These are phyloP conservation scores for Plutomurus gul DNA, from an alignment of 1,140 invertebrate genomes.

Conservation along the genomic window DNA sequence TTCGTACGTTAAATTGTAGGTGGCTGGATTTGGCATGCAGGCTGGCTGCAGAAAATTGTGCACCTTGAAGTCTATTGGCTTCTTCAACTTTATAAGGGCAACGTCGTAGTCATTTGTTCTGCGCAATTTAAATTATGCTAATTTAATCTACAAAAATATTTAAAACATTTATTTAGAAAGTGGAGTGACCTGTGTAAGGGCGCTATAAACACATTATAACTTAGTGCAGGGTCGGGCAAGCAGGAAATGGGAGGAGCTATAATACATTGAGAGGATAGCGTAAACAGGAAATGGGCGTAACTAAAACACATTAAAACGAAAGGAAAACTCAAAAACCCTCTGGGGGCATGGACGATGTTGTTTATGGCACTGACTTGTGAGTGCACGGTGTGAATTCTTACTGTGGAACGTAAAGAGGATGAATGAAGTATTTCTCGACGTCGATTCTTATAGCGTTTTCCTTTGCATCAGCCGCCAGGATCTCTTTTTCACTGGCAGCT, in stretches of 20 bases:
- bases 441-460: constrained; percentile 32
- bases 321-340: too few relatives aligned
- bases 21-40: constrained; percentile 40
- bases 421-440: constrained; percentile 50
- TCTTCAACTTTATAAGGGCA: constrained; percentile 30
- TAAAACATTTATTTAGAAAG: too few relatives aligned
- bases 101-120: constrained; percentile 52
- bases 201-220: too few relatives aligned
- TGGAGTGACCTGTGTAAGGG: too few relatives aligned
- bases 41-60: constrained; percentile 26
- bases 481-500: not conserved
- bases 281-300: too few relatives aligned
- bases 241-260: too few relatives aligned
- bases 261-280: too few relatives aligned
- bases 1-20: constrained; percentile 31
- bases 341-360: too few relatives aligned
- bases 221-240: too few relatives aligned
- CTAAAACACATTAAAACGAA: too few relatives aligned
- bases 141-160: not conserved
- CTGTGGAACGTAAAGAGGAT: constrained; percentile 52
- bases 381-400: too few relatives aligned
- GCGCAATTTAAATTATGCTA: not conserved
- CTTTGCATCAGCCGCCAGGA: not conserved
- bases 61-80: constrained; percentile 40
- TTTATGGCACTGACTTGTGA: too few relatives aligned